Evolutionary conservation across 2,888 invertebrate species (phyloP).

Genomic region (Lasioglossum oenotherae): DNA sequence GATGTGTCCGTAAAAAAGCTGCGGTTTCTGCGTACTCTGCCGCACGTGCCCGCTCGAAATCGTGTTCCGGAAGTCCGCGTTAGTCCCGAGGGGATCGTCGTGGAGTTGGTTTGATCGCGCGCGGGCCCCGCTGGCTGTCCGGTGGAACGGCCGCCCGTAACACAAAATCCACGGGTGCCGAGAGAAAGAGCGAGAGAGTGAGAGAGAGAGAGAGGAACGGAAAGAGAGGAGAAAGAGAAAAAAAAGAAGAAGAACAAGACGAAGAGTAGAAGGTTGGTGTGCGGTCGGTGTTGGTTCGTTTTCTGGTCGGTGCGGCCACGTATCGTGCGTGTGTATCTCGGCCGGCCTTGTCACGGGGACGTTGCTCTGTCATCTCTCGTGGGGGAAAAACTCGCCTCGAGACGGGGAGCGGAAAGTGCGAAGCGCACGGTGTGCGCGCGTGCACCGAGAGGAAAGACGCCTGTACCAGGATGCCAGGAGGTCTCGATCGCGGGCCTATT

Average conservation of each 20-base stretch:
- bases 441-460: slow-evolving; percentile 57
- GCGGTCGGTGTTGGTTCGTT: slow-evolving; percentile 60
- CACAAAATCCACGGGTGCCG: slow-evolving; percentile 44
- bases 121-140: slow-evolving; percentile 8
- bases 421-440: slow-evolving; percentile 30
- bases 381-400: slow-evolving; percentile 7
- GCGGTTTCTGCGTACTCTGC: slow-evolving; percentile 67
- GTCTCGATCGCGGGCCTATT: slow-evolving; percentile 48
- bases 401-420: slow-evolving; percentile 5
- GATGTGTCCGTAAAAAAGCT: slow-evolving; percentile 72
- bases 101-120: neutral
- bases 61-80: slow-evolving; percentile 38
- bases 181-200: neutral
- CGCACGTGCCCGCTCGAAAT: slow-evolving; percentile 65
- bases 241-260: slow-evolving; percentile 43
- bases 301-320: slow-evolving; percentile 48
- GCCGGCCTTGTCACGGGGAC: slow-evolving; percentile 28
- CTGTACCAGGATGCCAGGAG: slow-evolving; percentile 59
- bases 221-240: neutral
- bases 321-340: slow-evolving; percentile 45
- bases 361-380: neutral
- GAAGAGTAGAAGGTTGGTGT: slow-evolving; percentile 45
- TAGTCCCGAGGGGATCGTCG: neutral
- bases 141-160: slow-evolving; percentile 35
- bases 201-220: too few species aligned